A percentile compares a stretch with the other conserved stretches of the same genome.
Evolutionary conservation across 2,113 vertebrate genomes (phyloP).

Genomic region (Casuarius casuarius): DNA sequence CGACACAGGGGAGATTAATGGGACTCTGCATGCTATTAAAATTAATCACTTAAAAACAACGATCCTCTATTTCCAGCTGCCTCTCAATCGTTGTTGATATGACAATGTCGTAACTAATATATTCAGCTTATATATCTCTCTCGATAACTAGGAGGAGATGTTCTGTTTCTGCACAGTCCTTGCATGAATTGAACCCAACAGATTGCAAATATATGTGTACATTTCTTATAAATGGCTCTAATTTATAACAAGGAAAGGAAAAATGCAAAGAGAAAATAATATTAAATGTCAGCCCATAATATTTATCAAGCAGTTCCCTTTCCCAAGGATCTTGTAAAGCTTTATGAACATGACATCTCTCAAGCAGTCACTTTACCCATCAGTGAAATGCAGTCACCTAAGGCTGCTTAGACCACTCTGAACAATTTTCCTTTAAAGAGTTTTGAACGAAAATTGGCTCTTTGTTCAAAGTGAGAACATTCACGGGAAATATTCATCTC

Average conservation of each 20-base stretch:
- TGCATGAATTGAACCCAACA: background rate
- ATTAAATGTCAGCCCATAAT: background rate
- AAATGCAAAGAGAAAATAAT: background rate
- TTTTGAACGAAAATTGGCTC: conserved; percentile 35
- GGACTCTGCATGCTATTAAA: background rate
- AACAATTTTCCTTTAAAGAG: conserved; percentile 46
- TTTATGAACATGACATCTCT: background rate
- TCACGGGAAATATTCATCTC: conserved; percentile 28
- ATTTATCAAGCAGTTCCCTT: background rate
- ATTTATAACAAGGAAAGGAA: background rate
- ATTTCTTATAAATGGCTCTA: background rate
- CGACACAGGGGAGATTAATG: background rate
- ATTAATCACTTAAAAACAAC: conserved; percentile 45
- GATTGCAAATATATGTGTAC: background rate
- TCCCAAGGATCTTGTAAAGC: conserved; percentile 9
- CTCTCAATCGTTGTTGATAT: background rate
- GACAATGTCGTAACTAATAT: conserved; percentile 13
- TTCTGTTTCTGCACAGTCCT: background rate
- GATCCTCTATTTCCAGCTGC: background rate
- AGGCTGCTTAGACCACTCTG: conserved; percentile 52
- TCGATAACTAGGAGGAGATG: background rate
- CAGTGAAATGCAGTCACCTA: conserved; percentile 15
- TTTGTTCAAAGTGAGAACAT: conserved; percentile 34
- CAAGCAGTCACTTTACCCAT: background rate
- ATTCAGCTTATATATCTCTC: background rate